A percentile compares a stretch with the other conserved stretches of the same genome.
These are phyloP conservation scores for Heliornis fulica DNA, from an alignment of 2,113 vertebrate genomes.

Conservation along the genomic window DNA sequence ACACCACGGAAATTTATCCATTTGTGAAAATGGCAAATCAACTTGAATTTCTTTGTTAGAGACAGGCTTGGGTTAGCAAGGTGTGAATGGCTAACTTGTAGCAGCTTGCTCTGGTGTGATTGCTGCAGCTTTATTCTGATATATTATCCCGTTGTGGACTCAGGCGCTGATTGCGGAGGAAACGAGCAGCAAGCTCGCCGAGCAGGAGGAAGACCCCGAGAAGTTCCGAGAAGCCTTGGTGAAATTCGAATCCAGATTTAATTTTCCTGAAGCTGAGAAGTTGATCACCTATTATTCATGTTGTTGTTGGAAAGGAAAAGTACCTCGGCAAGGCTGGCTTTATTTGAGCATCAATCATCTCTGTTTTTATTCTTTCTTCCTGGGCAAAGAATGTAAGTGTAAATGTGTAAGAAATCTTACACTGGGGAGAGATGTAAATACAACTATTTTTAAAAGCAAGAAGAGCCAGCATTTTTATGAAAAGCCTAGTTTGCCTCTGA, in stretches of 20 bases:
- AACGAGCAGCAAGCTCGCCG: slow-evolving; percentile 83
- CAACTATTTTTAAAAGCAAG: not conserved
- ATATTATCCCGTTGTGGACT: not conserved
- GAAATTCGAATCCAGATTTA: slow-evolving; percentile 90
- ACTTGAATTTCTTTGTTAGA: not conserved
- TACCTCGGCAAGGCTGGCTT: slow-evolving; percentile 95
- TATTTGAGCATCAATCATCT: slow-evolving; percentile 96
- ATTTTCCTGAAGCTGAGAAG: slow-evolving; percentile 90
- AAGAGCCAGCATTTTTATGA: not conserved
- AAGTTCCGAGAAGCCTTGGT: slow-evolving; percentile 90
- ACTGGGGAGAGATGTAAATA: not conserved
- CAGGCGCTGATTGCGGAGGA: slow-evolving; percentile 96
- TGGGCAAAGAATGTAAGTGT: slow-evolving; percentile 93
- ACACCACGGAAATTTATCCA: not conserved
- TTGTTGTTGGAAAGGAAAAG: slow-evolving; percentile 97
- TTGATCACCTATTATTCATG: slow-evolving; percentile 92
- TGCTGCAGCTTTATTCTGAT: not conserved
- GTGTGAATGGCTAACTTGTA: not conserved
- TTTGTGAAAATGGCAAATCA: not conserved
- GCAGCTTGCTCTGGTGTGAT: not conserved
- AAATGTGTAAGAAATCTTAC: not conserved
- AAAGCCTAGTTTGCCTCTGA: not conserved
- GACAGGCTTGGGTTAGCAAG: not conserved
- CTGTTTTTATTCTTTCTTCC: slow-evolving; percentile 96
- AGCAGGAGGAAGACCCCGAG: slow-evolving; percentile 90